Evolutionary conservation across 2,888 invertebrate genomes (phyloP).

Genomic region (Hecatera dysodea): DNA sequence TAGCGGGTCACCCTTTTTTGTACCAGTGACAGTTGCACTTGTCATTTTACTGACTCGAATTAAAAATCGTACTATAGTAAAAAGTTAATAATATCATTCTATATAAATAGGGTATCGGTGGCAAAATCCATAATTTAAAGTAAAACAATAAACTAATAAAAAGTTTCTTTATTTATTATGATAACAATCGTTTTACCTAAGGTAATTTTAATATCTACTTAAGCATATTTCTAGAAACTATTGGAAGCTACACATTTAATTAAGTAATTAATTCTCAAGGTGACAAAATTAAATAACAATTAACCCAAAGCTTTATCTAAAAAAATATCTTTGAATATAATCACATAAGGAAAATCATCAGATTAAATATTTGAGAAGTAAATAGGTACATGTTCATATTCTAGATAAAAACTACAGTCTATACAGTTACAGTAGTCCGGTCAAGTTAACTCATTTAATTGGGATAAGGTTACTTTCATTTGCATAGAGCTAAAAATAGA

Average conservation of each 20-base stretch:
- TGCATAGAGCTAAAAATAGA: too few species aligned
- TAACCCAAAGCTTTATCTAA: constrained; percentile 5
- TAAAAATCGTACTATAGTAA: too few species aligned
- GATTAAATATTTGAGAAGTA: not conserved
- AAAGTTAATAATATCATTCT: not conserved
- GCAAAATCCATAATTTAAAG: not conserved
- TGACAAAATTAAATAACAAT: constrained; percentile 2
- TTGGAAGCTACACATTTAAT: not conserved
- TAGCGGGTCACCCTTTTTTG: too few species aligned
- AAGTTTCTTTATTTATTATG: not conserved
- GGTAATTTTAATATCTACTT: not conserved
- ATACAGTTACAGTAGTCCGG: not conserved
- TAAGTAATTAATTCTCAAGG: not conserved
- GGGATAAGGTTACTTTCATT: too few species aligned
- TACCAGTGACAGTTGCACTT: too few species aligned
- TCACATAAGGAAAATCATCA: not conserved
- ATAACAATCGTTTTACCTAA: not conserved
- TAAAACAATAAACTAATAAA: not conserved
- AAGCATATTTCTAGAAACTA: not conserved
- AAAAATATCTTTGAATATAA: constrained; percentile 10
- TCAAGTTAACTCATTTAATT: too few species aligned
- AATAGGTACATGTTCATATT: not conserved
- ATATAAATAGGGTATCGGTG: not conserved
- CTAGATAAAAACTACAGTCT: not conserved
- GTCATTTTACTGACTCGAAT: too few species aligned